These are phyloP conservation scores for Platysternon megacephalum DNA, from an alignment of 2,113 vertebrate species.

Conservation along the genomic window DNA sequence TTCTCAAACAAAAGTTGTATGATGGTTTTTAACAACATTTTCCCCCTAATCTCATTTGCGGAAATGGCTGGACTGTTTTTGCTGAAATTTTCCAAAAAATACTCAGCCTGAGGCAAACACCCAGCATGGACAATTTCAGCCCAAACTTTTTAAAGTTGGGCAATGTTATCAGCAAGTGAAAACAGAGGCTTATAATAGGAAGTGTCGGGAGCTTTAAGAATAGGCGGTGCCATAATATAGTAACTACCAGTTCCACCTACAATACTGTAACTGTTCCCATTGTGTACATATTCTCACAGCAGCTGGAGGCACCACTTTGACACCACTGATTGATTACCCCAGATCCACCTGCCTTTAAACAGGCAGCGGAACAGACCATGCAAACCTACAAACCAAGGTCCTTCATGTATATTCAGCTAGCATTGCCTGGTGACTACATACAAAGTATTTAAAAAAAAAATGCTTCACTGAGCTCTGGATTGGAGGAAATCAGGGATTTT, in stretches of 20 bases:
- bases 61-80: slow-evolving; percentile 22
- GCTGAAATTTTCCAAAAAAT: slow-evolving; percentile 37
- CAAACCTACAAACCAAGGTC: not conserved
- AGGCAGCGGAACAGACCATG: not conserved
- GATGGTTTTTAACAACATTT: slow-evolving; percentile 18
- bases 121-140: slow-evolving; percentile 4
- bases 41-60: not conserved
- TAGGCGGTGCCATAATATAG: not conserved
- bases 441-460: not conserved
- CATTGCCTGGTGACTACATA: not conserved
- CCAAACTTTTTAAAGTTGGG: not conserved
- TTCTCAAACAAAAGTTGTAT: not conserved
- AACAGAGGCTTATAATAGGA: not conserved
- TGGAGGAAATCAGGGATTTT: not conserved
- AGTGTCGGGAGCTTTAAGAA: not conserved
- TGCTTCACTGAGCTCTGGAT: rapidly evolving
- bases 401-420: not conserved
- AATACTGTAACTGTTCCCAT: rapidly evolving
- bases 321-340: not conserved
- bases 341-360: not conserved
- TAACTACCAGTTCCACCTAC: not conserved
- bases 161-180: not conserved
- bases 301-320: not conserved
- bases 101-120: slow-evolving; percentile 22
- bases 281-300: not conserved